These are phyloP conservation scores for Antedon mediterranea DNA, from an alignment of 53 echinoderm and acorn worm species.

Conservation along the genomic window DNA sequence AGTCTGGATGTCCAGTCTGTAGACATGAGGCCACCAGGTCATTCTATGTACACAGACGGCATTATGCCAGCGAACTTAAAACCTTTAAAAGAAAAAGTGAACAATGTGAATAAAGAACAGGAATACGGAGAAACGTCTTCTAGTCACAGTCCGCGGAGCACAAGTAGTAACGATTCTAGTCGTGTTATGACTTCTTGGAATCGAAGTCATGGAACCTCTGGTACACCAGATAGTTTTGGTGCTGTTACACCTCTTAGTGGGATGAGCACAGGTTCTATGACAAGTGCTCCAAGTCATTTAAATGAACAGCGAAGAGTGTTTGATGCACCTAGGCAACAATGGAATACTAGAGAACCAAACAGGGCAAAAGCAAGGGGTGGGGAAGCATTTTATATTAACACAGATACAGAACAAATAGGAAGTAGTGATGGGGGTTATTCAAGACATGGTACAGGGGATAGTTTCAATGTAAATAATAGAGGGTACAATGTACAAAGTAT, in stretches of 20 bases:
- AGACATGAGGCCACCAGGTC: conserved; percentile 27
- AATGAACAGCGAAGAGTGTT: conserved; percentile 36
- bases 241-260: conserved; percentile 77
- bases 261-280: conserved; percentile 67
- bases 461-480: background rate
- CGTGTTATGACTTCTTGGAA: conserved; percentile 18
- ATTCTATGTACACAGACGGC: conserved; percentile 22
- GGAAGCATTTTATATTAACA: conserved; percentile 77
- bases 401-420: conserved; percentile 19
- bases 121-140: conserved; percentile 49
- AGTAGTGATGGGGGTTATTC: conserved; percentile 18
- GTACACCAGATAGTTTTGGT: conserved; percentile 61
- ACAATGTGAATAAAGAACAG: conserved; percentile 48
- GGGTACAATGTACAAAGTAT: background rate
- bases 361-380: conserved; percentile 54
- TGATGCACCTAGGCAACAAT: conserved; percentile 12
- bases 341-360: conserved; percentile 36
- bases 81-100: conserved; percentile 63
- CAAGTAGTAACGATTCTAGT: conserved; percentile 5
- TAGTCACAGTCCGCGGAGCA: conserved; percentile 18
- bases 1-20: conserved; percentile 66
- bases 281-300: conserved; percentile 35
- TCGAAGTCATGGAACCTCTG: conserved; percentile 3
- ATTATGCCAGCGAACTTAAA: conserved; percentile 65
- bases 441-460: background rate